Evolutionary conservation across 2,113 vertebrate genomes (phyloP).

Genomic region (Hiodon tergisus): DNA sequence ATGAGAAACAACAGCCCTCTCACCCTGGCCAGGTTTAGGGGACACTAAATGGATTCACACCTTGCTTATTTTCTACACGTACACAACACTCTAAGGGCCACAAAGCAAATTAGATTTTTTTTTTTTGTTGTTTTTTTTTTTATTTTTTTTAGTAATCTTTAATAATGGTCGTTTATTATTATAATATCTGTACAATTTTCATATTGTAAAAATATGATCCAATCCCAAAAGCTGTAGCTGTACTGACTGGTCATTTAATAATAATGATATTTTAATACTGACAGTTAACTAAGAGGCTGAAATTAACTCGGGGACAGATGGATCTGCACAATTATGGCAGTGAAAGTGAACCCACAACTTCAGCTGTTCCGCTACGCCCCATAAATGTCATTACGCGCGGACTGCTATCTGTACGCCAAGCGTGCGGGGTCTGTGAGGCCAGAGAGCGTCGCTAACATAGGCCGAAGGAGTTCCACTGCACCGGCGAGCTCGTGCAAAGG

Average conservation of each 20-base stretch:
- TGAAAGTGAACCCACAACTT: slow-evolving; percentile 60
- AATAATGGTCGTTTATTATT: too few relatives aligned
- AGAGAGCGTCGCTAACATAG: slow-evolving; percentile 22
- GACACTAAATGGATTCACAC: too few relatives aligned
- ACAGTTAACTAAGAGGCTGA: slow-evolving; percentile 50
- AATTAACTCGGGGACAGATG: slow-evolving; percentile 55
- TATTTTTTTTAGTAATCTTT: too few relatives aligned
- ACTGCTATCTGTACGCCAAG: slow-evolving; percentile 61
- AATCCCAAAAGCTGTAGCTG: slow-evolving; percentile 13
- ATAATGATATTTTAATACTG: slow-evolving; percentile 39
- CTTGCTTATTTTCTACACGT: too few relatives aligned
- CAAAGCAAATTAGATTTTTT: too few relatives aligned
- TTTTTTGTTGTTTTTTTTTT: too few relatives aligned
- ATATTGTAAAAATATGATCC: not conserved
- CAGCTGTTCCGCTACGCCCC: slow-evolving; percentile 56
- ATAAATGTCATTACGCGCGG: slow-evolving; percentile 61
- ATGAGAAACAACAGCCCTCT: slow-evolving; percentile 49
- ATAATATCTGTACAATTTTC: too few relatives aligned
- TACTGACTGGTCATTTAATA: slow-evolving; percentile 39
- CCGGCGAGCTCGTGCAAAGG: too few relatives aligned
- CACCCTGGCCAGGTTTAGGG: too few relatives aligned
- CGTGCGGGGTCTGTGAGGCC: slow-evolving; percentile 52
- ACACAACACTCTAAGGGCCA: too few relatives aligned
- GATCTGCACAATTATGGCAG: slow-evolving; percentile 48
- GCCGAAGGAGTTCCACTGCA: not conserved